A percentile compares a stretch with the other conserved stretches of the same genome.
These are phyloP conservation scores for Neostethus bicornis DNA, from an alignment of 2,797 vertebrate genomes.

Conservation along the genomic window DNA sequence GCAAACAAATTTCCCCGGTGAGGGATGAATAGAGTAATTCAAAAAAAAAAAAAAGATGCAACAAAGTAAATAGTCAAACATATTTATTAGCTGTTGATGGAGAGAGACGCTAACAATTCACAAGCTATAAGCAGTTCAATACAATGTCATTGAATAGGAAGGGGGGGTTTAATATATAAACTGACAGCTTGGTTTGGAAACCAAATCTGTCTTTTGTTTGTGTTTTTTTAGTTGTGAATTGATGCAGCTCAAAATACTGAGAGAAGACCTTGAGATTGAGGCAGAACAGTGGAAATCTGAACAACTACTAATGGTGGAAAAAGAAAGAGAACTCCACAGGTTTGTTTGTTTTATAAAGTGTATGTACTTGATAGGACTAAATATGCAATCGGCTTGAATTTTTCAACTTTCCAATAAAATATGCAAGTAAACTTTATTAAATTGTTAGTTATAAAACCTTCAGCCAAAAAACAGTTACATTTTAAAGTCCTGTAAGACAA, in stretches of 20 bases:
- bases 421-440: not conserved
- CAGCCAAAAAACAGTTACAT: not conserved
- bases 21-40: too few relatives aligned
- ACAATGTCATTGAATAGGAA: too few relatives aligned
- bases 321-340: constrained; percentile 59
- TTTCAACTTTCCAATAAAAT: not conserved
- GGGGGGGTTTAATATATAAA: too few relatives aligned
- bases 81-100: not conserved
- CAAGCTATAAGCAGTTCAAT: not conserved
- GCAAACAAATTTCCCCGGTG: too few relatives aligned
- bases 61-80: not conserved
- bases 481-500: too few relatives aligned
- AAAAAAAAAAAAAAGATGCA: not conserved
- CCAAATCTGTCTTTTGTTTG: constrained; percentile 15
- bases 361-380: not conserved
- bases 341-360: constrained; percentile 28
- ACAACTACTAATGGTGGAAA: constrained; percentile 54
- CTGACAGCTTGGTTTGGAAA: not conserved
- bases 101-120: not conserved
- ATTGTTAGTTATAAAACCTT: not conserved
- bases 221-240: constrained; percentile 74
- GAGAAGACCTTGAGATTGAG: constrained; percentile 72
- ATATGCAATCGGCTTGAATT: not conserved
- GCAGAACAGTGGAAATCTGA: constrained; percentile 67
- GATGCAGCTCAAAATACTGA: constrained; percentile 72